Evolutionary conservation across 1,140 invertebrate species (phyloP).

Genomic region (Monochamus saltuarius): DNA sequence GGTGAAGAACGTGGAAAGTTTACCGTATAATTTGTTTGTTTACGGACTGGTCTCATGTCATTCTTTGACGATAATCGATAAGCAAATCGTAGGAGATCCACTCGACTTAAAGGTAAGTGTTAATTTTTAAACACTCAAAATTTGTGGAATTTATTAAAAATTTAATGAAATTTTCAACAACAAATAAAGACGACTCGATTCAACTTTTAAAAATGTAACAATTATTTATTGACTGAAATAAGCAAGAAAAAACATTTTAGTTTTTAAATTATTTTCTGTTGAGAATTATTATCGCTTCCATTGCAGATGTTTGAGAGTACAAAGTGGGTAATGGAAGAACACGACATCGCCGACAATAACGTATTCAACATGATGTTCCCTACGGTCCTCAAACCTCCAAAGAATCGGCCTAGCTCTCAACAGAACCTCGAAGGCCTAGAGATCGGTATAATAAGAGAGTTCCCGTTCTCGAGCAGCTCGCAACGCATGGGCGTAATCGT

Average conservation of each 20-base stretch:
- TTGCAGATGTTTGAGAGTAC: slow-evolving; percentile 78
- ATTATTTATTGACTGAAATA: background rate
- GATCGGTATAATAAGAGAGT: slow-evolving; percentile 85
- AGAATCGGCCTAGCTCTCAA: slow-evolving; percentile 30
- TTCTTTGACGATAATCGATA: slow-evolving; percentile 83
- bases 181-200: no score
- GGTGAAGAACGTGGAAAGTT: slow-evolving; percentile 56
- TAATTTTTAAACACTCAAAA: background rate
- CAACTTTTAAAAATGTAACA: no score
- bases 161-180: background rate
- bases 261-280: slow-evolving; percentile 56
- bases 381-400: slow-evolving; percentile 71
- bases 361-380: slow-evolving; percentile 79
- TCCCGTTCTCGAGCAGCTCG: slow-evolving; percentile 87
- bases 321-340: slow-evolving; percentile 76
- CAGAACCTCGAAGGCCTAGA: slow-evolving; percentile 50
- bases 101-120: slow-evolving; percentile 80
- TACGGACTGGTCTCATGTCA: slow-evolving; percentile 87
- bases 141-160: background rate
- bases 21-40: slow-evolving; percentile 61
- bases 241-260: background rate
- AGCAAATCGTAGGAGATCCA: slow-evolving; percentile 84
- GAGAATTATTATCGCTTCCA: no score
- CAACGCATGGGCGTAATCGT: slow-evolving; percentile 92
- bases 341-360: slow-evolving; percentile 64